These are phyloP conservation scores for Diorhabda carinulata DNA, from an alignment of 1,140 invertebrate species.

Conservation along the genomic window DNA sequence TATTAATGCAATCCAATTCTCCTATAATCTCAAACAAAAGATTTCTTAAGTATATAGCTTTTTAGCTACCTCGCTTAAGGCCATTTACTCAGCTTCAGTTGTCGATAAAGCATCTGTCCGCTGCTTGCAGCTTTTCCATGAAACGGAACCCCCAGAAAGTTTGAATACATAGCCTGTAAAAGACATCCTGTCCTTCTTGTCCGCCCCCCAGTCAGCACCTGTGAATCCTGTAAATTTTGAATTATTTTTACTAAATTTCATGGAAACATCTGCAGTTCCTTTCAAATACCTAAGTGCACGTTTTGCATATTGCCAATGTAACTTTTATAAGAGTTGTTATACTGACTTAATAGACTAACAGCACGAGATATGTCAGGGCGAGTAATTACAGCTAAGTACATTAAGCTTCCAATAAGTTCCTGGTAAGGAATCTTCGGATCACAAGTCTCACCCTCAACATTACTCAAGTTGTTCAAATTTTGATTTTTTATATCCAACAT, in stretches of 20 bases:
- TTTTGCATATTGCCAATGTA: constrained; percentile 47
- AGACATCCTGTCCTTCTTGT: constrained; percentile 37
- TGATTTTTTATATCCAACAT: too few relatives aligned
- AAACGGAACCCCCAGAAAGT: constrained; percentile 33
- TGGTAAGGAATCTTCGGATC: constrained; percentile 36
- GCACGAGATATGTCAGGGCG: constrained; percentile 48
- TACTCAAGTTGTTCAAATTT: constrained; percentile 24
- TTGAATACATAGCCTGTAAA: constrained; percentile 44
- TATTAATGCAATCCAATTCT: constrained; percentile 21
- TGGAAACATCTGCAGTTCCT: constrained; percentile 39
- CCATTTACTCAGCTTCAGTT: constrained; percentile 48
- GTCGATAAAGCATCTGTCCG: constrained; percentile 41
- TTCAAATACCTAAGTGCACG: constrained; percentile 47
- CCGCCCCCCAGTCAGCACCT: constrained; percentile 47
- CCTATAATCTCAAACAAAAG: constrained; percentile 33
- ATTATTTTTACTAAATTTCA: constrained; percentile 18
- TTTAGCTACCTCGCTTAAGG: constrained; percentile 34
- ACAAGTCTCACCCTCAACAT: constrained; percentile 36
- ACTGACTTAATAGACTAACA: constrained; percentile 42
- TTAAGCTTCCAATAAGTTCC: constrained; percentile 45
- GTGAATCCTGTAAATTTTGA: constrained; percentile 40
- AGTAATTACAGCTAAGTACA: constrained; percentile 48
- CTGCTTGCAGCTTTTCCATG: constrained; percentile 44
- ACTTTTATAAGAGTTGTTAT: constrained; percentile 43
- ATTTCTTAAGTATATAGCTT: constrained; percentile 43